Evolutionary conservation across 35 echinoderm and acorn worm genomes (phyloP), one percentile per base, ranked within the genome.

Genomic region (Stichopus chloronotus): DNA sequence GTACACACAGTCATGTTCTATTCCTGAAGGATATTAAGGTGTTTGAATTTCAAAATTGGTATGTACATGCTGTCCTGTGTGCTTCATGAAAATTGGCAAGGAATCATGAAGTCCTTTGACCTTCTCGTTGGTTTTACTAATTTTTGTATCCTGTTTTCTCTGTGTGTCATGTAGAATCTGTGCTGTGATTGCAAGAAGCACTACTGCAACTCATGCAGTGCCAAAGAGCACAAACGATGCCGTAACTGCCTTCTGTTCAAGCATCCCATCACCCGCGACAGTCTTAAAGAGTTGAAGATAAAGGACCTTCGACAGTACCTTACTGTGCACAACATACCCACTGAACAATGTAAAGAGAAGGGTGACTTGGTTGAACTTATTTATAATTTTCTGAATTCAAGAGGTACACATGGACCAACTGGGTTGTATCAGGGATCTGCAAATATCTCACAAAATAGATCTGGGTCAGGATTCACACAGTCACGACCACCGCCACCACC

Each of bases 131-230:
- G 30, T 43, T 43, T 43, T 43, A 43, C 30, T 43, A 43, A 43
- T 72, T 72, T 72, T 19, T 74, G 17, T 74, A 7, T 25, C 52
- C 71, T 71, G 10, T 56, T 69, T 54, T 89, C 61, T 71, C 12
- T 6, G 52, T 57, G n/a, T 55, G 24, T 23, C 1, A 8, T 88
- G 9, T 68, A 91, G 90, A 78, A 91, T 16, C 58, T 91, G 54
- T 91, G 90, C 63, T 59, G 71, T 91, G 90, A 91, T n/a, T 91
- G 90, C 90, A 91, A 91, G 76, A 91, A 91, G 65, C 76, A 91
- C 72, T 91, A 91, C 74, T 91, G 90, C 74, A 91, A 57, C 79
- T 71, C 69, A 23, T 91, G 90, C 72, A 91, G 71, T 77, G 76
- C 69, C 72, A 91, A 79, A n/a, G 90, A 91, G 76, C 53, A 78